Conservation (phyloP, 2,113 vertebrate species). For the Stomatorhinus ivindoensis region DNA sequence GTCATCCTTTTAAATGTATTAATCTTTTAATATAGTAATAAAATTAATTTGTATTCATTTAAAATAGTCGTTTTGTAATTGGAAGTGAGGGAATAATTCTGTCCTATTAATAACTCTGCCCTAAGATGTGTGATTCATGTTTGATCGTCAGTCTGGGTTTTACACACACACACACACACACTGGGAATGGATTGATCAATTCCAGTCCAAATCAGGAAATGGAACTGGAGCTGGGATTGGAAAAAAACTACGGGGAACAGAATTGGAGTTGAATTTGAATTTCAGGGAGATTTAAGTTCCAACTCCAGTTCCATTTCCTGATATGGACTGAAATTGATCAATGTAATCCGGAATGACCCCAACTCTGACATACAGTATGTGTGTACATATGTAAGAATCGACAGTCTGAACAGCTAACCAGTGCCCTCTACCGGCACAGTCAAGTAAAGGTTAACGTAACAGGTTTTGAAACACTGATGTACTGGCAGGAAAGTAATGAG, state of each 20-base stretch:
- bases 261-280: no score
- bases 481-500: neutral
- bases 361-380: no score
- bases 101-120: neutral
- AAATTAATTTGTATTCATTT: neutral
- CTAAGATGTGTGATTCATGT: neutral
- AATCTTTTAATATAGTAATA: neutral
- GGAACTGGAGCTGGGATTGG: no score
- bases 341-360: no score
- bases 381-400: neutral
- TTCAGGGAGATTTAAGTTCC: no score
- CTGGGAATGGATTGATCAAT: no score
- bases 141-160: neutral
- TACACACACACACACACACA: neutral
- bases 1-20: constrained; percentile 4
- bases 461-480: neutral
- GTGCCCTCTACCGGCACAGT: neutral
- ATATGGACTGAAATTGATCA: no score
- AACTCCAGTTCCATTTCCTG: no score
- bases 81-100: neutral
- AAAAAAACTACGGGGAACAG: no score
- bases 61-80: neutral
- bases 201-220: no score
- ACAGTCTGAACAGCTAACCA: neutral
- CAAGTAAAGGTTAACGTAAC: neutral